These are phyloP conservation scores for Oryzias curvinotus DNA, from an alignment of 2,113 vertebrate genomes.

Conservation along the genomic window DNA sequence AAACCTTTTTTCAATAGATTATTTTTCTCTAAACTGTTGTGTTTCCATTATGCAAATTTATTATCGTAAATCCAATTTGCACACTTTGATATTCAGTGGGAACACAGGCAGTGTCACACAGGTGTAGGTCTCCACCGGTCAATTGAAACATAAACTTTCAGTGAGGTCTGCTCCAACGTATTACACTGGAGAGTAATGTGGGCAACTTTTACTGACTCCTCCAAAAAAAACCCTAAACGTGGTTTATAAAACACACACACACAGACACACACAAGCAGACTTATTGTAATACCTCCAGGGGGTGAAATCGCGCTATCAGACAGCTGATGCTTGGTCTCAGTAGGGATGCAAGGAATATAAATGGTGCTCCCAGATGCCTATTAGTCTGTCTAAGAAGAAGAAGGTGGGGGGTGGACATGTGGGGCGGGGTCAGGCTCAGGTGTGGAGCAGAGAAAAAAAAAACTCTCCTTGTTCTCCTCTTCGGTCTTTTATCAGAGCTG, in stretches of 20 bases:
- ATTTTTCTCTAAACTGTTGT: too few species aligned
- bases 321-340: slow-evolving; percentile 44
- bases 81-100: too few species aligned
- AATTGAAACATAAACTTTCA: too few species aligned
- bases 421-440: slow-evolving; percentile 61
- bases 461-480: slow-evolving; percentile 13
- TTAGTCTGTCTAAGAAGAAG: slow-evolving; percentile 59
- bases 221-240: too few species aligned
- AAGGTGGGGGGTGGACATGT: slow-evolving; percentile 35
- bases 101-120: too few species aligned
- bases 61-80: too few species aligned
- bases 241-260: slow-evolving; percentile 2
- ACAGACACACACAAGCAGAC: slow-evolving; percentile 18
- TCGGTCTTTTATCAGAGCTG: slow-evolving; percentile 45
- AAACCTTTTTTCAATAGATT: too few species aligned
- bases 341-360: slow-evolving; percentile 52
- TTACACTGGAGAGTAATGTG: too few species aligned
- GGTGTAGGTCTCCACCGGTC: too few species aligned
- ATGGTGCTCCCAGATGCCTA: slow-evolving; percentile 41
- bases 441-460: slow-evolving; percentile 50
- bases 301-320: slow-evolving; percentile 29
- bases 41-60: too few species aligned
- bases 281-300: slow-evolving; percentile 22
- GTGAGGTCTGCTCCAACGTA: too few species aligned
- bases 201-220: too few species aligned